Base-by-base conservation (phyloP, 2,797 vertebrate species). In the Psittacula echo region DNA sequence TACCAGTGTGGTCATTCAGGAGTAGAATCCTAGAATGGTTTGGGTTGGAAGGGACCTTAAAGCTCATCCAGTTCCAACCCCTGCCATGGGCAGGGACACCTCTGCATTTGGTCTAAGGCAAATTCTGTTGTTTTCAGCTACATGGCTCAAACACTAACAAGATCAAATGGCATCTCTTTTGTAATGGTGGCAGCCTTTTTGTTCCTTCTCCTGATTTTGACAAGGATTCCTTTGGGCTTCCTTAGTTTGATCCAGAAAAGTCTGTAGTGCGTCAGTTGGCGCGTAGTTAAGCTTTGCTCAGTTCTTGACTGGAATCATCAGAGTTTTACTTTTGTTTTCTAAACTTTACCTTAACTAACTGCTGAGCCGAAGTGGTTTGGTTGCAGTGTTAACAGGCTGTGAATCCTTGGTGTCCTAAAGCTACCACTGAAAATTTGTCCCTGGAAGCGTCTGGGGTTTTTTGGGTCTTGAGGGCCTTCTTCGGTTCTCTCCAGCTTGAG, bases 391-490 rank as follows among this genome's bases (percentile, higher is more conserved):
- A 68, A 24, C 39, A 51, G 29, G 41, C 66, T 68, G 48, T 4
- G 42, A 77, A 56, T 50, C 83, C 62, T 87, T 64, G 70, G 53
- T 74, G 80, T 67, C 94, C 91, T 84, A 73, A 89, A 90, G 85
- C 78, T 96, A 89, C 96, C 56, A 51, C 86, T 95, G 88, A 93
- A 94, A 91, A 95, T 90, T 91, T 92, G 60, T 32, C 95, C 14
- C 18, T 76, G 41, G 22, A 65, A 30, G 10, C 44, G 70, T 93
- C 91, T 94, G 95, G 96, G n/a, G 54, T 89, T 94, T 97, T 97
- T 97, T 94, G 97, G 96, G 97, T 98, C 97, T 98, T 98, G 97
- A 97, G 97, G 97, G 97, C 95, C 95, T 97, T 98, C 98, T 97
- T 98, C 47, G n/a, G 76, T 89, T 65, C 50, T 62, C 54, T 89